Base-by-base conservation (phyloP, 2,888 invertebrate genomes). In the Craniophora ligustri region DNA sequence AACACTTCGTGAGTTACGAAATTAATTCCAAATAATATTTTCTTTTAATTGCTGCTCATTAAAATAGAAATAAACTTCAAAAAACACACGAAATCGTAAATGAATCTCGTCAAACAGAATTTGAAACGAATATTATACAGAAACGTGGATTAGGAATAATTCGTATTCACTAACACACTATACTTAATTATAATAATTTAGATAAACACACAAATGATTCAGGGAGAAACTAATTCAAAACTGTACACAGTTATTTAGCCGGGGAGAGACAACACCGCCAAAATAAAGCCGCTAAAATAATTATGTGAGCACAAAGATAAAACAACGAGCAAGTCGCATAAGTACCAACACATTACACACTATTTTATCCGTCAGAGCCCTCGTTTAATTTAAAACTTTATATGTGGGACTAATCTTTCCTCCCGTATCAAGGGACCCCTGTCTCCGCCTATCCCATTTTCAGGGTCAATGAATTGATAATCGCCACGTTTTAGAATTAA, bases 351-450 rank as follows among this genome's bases (percentile, higher is more conserved):
- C 49, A 69, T 70, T 59, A 70, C 63, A 56, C 53, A 73, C 75
- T 78, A 76, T 70, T 81, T 72, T 66, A 68, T 65, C 67, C 76
- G 51, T 65, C 72, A 57, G 23, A 23, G 47, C 51, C 50, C 46
- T 45, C 71, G 75, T 83, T 84, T 86, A 84, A 86, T 85, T 88
- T 86, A 81, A 87, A 84, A 86, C 81, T 86, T 85, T 80, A 60
- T 81, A 85, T 86, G 82, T 76, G 79, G 84, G 83, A 78, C 81
- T 87, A 85, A 87, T 86, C 86, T 87, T 82, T 72, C 61, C 74
- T 28, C 74, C 75, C 76, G 58, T 71, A 79, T 83, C 80, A 76
- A 67, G 78, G 74, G 81, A 82, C 81, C 79, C 70, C 72, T 77
- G 80, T 69, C 82, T 78, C 71, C 71, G 62, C 61, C 57, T 62